Evolutionary conservation across 2,888 invertebrate species (phyloP), one percentile per base, ranked within the genome.

Genomic region (Lasioglossum figueresi): DNA sequence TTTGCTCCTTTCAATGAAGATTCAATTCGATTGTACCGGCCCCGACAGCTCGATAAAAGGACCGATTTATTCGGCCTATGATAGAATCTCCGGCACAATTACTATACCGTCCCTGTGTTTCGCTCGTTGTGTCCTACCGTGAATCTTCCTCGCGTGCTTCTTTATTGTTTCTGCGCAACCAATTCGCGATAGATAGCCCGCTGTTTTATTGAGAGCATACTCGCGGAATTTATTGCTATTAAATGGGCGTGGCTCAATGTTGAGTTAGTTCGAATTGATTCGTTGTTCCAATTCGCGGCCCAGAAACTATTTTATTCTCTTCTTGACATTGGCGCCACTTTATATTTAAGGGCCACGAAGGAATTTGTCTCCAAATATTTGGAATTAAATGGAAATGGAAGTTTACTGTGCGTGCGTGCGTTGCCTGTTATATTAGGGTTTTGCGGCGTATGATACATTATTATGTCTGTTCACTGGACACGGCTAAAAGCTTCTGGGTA

Each of bases 1-100:
- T 89, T 89, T 84, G 82, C 82, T 79, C 82, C 73, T 83, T 87
- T 87, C 87, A 87, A 89, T 79, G 89, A 87, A 81, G 80, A 84
- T 76, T 76, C 84, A 70, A 80, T 80, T 80, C 83, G 82, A 87
- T 89, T 89, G 85, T 76, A 59, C 43, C 6, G 76, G 68, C 70
- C n/a, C 73, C 77, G n/a, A 59, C 82, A 40, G 82, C 63, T 56
- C 76, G 70, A 79, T 81, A 73, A 80, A 85, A 80, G 79, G 78
- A 79, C 85, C 87, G 83, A 83, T 83, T 85, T 76, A 83, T 83
- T 80, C 77, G 80, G 78, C 79, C 78, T 75, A 52, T 45, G 72
- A 83, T 83, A 72, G 80, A 76, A 75, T 83, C 77, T 76, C 75
- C 75, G 6, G 83, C 37, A 79, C 79, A 79, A 84, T 84, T 84